phyloP scores from a whole-genome alignment of 1,140 invertebrate species.

The Mamestra configurata region DNA sequence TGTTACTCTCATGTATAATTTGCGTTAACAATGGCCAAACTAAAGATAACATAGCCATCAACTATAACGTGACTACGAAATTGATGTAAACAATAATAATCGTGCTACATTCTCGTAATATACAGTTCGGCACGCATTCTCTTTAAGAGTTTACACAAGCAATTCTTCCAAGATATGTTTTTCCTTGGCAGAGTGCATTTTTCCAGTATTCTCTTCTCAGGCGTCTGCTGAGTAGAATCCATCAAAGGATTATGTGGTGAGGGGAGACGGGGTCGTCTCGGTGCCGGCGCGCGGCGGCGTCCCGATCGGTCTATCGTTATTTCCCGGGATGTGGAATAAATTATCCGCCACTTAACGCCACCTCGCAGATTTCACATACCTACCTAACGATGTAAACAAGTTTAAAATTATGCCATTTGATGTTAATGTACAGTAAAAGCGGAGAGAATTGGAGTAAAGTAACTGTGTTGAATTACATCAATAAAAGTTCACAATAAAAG shows the following conservation, averaged over 20 bases:
- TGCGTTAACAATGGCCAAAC: neutral
- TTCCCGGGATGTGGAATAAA: conserved; percentile 83
- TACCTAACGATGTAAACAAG: conserved; percentile 23
- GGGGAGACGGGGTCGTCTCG: conserved; percentile 69
- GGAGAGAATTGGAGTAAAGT: conserved; percentile 4
- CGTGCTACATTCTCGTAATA: conserved; percentile 20
- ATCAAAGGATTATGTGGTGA: conserved; percentile 82
- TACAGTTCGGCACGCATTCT: neutral
- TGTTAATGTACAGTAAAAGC: conserved; percentile 30
- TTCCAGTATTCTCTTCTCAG: conserved; percentile 70
- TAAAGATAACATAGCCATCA: neutral
- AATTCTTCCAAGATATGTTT: conserved; percentile 69
- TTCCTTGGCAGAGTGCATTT: conserved; percentile 75
- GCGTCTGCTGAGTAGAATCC: conserved; percentile 78
- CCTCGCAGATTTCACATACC: conserved; percentile 45
- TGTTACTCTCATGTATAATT: neutral
- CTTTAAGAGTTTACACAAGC: conserved; percentile 33
- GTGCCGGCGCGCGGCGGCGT: too few relatives aligned
- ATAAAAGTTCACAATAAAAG: neutral
- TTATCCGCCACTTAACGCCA: conserved; percentile 78
- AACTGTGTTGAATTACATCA: conserved; percentile 5
- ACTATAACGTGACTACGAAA: neutral
- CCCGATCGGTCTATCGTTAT: conserved; percentile 79
- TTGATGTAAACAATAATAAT: conserved; percentile 25
- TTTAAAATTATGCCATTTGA: conserved; percentile 37